Base-by-base conservation (phyloP, 1,140 invertebrate genomes). In the Charaxes varanes region DNA sequence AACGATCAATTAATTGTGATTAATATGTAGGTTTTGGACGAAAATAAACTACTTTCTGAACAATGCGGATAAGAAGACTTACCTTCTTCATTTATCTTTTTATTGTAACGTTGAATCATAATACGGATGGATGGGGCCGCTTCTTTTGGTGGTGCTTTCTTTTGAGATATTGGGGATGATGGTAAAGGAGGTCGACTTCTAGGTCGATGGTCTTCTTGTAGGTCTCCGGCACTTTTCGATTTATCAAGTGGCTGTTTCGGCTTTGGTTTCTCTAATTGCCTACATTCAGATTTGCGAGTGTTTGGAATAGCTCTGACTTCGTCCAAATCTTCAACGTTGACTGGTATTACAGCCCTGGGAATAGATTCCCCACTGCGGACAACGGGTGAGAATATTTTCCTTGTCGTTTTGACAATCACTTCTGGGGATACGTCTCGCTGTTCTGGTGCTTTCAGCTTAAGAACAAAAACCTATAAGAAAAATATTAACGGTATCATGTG, bases 361-460 rank as follows among this genome's bases (percentile, higher is more conserved):
- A 84, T 59, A 0, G 86, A 74, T 41, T 87, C 86, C 5, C 85
- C 84, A 23, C 86, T 86, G 33, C 84, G 72, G 6, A 87, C 85
- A 5, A 92, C 86, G 0, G 91, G 90, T 0, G 90, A 90, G 49
- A 93, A 93, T 40, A 93, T 87, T 79, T 92, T 92, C 15, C 91
- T 85, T 30, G 90, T 93, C 0, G 92, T 93, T 62, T 91, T 92
- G 0, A 93, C 89, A 38, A 93, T 91, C 4, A 93, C 86, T 64
- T 88, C 87, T 32, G 78, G 83, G n/a, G 54, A 72, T 6, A 60
- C 51, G 15, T 80, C 65, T 5, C 62, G 52, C n/a, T 49, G 53
- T 19, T 76, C 72, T 16, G 71, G 53, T 26, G 84, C 60, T 64
- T 80, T 77, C 12, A 85, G 44, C 62, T 85, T 84, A 2, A 86